Conservation (phyloP, 2,113 vertebrate genomes). For the Varanus salvator region DNA sequence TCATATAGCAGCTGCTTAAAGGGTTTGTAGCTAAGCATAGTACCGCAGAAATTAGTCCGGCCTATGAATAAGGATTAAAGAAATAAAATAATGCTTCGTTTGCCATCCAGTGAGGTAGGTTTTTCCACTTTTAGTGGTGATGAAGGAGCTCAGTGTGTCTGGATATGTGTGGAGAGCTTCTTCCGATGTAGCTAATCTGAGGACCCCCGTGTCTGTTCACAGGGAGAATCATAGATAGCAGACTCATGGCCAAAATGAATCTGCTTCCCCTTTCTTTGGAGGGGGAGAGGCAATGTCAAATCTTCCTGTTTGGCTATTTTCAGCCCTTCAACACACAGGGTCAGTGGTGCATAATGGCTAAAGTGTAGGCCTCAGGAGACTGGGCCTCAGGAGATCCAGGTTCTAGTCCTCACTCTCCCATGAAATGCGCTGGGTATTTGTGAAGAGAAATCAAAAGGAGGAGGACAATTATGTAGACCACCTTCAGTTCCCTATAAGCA, state of each 20-base stretch:
- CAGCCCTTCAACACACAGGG: neutral
- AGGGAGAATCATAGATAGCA: neutral
- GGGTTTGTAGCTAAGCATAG: conserved; percentile 6
- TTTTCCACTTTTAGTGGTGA: neutral
- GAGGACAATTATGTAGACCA: too few species aligned
- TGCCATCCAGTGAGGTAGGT: neutral
- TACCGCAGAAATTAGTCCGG: conserved; percentile 10
- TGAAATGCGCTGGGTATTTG: too few species aligned
- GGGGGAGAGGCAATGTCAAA: too few species aligned
- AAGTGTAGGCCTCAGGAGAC: too few species aligned
- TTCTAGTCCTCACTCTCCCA: too few species aligned
- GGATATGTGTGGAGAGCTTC: neutral
- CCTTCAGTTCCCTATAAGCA: too few species aligned
- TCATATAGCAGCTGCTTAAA: conserved; percentile 2
- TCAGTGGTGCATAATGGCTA: too few species aligned
- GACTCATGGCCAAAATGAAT: neutral
- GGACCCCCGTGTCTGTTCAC: neutral
- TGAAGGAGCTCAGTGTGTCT: neutral
- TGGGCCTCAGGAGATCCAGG: too few species aligned
- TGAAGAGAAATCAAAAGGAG: too few species aligned
- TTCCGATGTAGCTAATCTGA: neutral
- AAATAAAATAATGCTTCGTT: neutral
- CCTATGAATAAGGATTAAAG: neutral
- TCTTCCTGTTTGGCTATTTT: neutral
- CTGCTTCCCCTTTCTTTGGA: neutral